These are phyloP conservation scores for Recurvirostra avosetta DNA, from an alignment of 2,113 vertebrate species.

Conservation along the genomic window DNA sequence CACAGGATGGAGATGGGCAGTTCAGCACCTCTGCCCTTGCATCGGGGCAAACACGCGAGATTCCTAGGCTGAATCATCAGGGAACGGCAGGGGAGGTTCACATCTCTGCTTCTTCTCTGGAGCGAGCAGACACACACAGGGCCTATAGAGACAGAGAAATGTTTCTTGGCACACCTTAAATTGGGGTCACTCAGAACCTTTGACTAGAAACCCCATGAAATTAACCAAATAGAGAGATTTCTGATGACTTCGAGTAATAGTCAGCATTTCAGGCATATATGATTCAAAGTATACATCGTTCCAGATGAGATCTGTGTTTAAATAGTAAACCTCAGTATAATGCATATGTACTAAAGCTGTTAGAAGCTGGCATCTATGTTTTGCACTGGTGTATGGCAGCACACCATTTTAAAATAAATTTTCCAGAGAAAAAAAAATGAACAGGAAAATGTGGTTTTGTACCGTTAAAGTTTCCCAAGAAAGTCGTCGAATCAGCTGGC, in stretches of 20 bases:
- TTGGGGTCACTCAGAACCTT: neutral
- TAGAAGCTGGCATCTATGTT: neutral
- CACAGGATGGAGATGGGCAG: neutral
- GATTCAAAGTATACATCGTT: neutral
- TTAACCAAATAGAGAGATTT: neutral
- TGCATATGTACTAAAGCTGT: neutral
- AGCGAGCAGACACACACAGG: neutral
- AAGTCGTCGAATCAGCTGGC: neutral
- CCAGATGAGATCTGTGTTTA: neutral
- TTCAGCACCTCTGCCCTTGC: neutral
- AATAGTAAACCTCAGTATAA: neutral
- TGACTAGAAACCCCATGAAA: neutral
- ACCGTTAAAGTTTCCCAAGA: neutral
- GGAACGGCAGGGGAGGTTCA: neutral
- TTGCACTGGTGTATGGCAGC: neutral
- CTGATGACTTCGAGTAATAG: neutral
- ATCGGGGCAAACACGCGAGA: neutral
- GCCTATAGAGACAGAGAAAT: neutral
- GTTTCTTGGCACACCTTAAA: neutral
- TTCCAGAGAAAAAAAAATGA: neutral
- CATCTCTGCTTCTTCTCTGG: neutral
- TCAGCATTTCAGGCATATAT: neutral
- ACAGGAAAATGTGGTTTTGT: neutral
- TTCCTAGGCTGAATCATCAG: neutral
- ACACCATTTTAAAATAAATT: neutral